Conservation (phyloP, 2,888 invertebrate species). For the Macrosiphum euphorbiae region DNA sequence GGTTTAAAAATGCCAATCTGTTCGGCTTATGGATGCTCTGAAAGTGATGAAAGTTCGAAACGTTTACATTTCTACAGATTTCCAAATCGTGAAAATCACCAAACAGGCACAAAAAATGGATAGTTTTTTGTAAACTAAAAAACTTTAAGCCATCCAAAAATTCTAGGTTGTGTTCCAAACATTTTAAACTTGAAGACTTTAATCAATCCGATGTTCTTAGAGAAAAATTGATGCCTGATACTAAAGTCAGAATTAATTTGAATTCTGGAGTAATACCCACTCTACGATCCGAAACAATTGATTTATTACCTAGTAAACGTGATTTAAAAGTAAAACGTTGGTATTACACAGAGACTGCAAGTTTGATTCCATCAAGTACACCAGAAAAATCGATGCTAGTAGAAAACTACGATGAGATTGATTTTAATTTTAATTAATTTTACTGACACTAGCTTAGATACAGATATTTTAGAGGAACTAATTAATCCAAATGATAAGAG, state of each 20-base stretch:
- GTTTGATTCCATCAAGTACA: slow-evolving; percentile 17
- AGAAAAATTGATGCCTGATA: slow-evolving; percentile 25
- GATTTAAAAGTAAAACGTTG: slow-evolving; percentile 3
- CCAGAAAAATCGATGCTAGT: slow-evolving; percentile 11
- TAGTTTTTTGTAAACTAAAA: slow-evolving; percentile 23
- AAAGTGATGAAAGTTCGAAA: slow-evolving; percentile 31
- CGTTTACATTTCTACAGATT: slow-evolving; percentile 22
- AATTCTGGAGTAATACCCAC: slow-evolving; percentile 31
- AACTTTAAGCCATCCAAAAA: background rate
- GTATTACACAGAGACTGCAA: slow-evolving; percentile 9
- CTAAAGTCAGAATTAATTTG: slow-evolving; percentile 9
- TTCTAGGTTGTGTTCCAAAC: slow-evolving; percentile 2
- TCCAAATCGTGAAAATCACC: slow-evolving; percentile 33
- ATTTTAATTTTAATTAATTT: too few species aligned
- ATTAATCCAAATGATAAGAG: slow-evolving; percentile 25
- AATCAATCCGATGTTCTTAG: slow-evolving; percentile 28
- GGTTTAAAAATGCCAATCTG: slow-evolving; percentile 19
- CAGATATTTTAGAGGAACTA: background rate
- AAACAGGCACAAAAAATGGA: slow-evolving; percentile 22
- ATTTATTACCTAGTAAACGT: slow-evolving; percentile 16
- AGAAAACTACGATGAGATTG: slow-evolving; percentile 17
- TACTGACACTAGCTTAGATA: slow-evolving; percentile 4
- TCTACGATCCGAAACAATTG: slow-evolving; percentile 21
- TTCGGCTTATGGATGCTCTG: slow-evolving; percentile 28
- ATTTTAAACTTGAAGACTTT: slow-evolving; percentile 18